Conservation (phyloP, 1,140 invertebrate genomes). For the Tetragonula clypearis region DNA sequence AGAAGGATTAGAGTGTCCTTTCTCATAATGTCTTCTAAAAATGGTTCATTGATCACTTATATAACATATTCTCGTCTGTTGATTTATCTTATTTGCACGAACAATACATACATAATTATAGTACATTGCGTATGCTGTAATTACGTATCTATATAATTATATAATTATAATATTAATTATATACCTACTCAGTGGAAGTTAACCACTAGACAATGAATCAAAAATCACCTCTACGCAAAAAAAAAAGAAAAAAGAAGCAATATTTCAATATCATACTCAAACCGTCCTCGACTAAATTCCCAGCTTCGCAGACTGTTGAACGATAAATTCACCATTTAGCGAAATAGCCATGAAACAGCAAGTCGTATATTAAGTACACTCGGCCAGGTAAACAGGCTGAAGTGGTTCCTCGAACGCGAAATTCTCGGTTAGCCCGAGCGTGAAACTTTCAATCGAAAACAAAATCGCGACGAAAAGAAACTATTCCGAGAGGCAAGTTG, state of each 20-base stretch:
- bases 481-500: background rate
- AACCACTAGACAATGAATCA: no score
- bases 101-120: no score
- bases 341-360: background rate
- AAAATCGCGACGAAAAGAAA: background rate
- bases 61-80: no score
- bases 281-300: background rate
- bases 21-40: no score
- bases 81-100: no score
- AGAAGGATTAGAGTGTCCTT: no score
- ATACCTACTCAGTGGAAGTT: no score
- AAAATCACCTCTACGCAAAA: no score
- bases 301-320: background rate
- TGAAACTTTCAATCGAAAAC: slow-evolving; percentile 16
- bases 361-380: background rate
- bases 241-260: background rate
- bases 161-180: no score
- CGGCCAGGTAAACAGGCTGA: background rate
- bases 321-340: background rate
- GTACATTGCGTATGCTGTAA: no score
- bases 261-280: background rate
- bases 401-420: background rate
- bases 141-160: no score
- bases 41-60: no score
- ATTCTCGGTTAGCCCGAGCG: background rate